Evolutionary conservation across 2,888 invertebrate genomes (phyloP).

Genomic region (Cabera pusaria): DNA sequence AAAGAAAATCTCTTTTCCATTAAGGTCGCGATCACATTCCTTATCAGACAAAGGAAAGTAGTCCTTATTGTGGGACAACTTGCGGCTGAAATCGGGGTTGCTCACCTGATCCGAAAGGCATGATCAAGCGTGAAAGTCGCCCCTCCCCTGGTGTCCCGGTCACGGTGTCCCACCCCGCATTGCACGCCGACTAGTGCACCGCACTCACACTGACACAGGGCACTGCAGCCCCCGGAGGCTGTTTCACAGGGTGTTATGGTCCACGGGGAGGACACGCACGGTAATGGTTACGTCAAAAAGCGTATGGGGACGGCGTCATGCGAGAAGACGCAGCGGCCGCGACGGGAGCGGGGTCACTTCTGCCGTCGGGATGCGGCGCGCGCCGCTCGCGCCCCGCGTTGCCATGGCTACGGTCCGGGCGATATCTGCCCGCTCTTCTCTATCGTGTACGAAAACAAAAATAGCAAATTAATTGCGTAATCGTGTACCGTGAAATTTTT

Average conservation of each 20-base stretch:
- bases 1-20: slow-evolving; percentile 31
- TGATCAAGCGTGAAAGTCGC: slow-evolving; percentile 69
- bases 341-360: slow-evolving; percentile 67
- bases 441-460: slow-evolving; percentile 72
- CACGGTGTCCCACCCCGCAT: slow-evolving; percentile 67
- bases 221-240: slow-evolving; percentile 23
- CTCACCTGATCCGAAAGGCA: slow-evolving; percentile 81
- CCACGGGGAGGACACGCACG: slow-evolving; percentile 46
- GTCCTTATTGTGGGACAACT: slow-evolving; percentile 26
- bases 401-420: slow-evolving; percentile 73
- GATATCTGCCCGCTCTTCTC: slow-evolving; percentile 67
- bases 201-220: slow-evolving; percentile 57
- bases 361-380: slow-evolving; percentile 73
- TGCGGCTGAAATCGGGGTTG: slow-evolving; percentile 42
- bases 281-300: slow-evolving; percentile 58
- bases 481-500: slow-evolving; percentile 66
- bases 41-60: slow-evolving; percentile 24
- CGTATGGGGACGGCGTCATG: slow-evolving; percentile 43
- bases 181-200: slow-evolving; percentile 58
- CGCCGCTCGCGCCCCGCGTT: slow-evolving; percentile 75
- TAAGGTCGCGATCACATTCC: slow-evolving; percentile 24
- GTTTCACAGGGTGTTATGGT: slow-evolving; percentile 15
- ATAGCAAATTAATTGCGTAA: slow-evolving; percentile 80
- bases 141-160: slow-evolving; percentile 61
- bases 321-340: slow-evolving; percentile 62